A percentile compares a stretch with the other conserved stretches of the same genome.
phyloP scores from a whole-genome alignment of 2,888 invertebrate genomes.

The Drosophila helvetica region DNA sequence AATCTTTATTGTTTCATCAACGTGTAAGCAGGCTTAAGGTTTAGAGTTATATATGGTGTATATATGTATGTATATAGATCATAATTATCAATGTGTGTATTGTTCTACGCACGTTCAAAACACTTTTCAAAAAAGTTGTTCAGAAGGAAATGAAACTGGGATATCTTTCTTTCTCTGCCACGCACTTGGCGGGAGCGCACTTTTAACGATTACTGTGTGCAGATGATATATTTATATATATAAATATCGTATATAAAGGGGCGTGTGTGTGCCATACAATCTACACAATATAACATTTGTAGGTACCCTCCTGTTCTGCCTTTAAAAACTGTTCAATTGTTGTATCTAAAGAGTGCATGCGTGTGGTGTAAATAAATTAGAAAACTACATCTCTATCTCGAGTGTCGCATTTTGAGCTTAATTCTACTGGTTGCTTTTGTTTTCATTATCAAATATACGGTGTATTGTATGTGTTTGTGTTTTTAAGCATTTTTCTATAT shows the following conservation, averaged over 20 bases:
- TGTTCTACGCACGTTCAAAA: conserved; percentile 45
- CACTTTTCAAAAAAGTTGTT: conserved; percentile 64
- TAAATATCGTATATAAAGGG: conserved; percentile 6
- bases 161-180: conserved; percentile 5
- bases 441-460: conserved; percentile 65
- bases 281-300: conserved; percentile 29
- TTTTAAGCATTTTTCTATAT: conserved; percentile 36
- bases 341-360: conserved; percentile 59
- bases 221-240: conserved; percentile 18
- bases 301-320: conserved; percentile 32
- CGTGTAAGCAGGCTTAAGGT: conserved; percentile 67
- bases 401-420: conserved; percentile 69
- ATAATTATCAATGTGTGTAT: conserved; percentile 47
- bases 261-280: conserved; percentile 18
- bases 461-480: conserved; percentile 19
- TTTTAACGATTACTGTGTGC: conserved; percentile 39
- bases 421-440: conserved; percentile 40
- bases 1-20: conserved; percentile 80
- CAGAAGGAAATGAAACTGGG: conserved; percentile 46
- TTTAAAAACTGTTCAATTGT: conserved; percentile 38
- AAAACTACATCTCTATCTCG: conserved; percentile 60
- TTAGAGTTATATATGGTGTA: conserved; percentile 64
- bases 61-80: conserved; percentile 24
- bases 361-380: conserved; percentile 67
- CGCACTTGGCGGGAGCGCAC: not conserved